A percentile compares a stretch with the other conserved stretches of the same genome.
Conservation (phyloP, 1,140 invertebrate genomes). For the Meloidogyne exigua region DNA sequence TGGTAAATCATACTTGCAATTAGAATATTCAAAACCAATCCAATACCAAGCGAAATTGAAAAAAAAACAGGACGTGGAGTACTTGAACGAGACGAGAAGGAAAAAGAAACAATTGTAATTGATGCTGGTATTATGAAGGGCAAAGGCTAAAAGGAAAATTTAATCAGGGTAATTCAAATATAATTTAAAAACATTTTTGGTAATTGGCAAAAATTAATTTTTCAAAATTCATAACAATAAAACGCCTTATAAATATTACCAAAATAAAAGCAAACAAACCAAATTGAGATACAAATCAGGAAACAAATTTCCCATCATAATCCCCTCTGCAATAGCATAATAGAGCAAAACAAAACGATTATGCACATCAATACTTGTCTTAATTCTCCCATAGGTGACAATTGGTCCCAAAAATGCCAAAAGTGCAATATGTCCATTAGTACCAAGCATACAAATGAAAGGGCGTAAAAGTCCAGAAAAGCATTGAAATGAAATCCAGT, state of each 20-base stretch:
- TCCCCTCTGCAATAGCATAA: not conserved
- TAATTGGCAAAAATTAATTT: too few relatives aligned
- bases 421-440: not conserved
- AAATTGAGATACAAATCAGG: not conserved
- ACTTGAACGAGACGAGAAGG: not conserved
- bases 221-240: too few relatives aligned
- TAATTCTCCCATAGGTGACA: not conserved
- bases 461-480: not conserved
- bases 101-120: not conserved
- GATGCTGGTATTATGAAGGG: not conserved
- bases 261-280: not conserved
- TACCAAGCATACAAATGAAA: not conserved
- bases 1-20: slow-evolving; percentile 1
- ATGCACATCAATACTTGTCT: not conserved
- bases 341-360: slow-evolving; percentile 2
- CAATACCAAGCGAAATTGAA: not conserved
- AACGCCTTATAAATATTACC: too few relatives aligned
- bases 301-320: not conserved
- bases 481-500: not conserved
- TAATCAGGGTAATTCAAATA: too few relatives aligned
- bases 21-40: not conserved
- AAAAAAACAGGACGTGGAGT: not conserved
- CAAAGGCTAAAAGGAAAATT: not conserved
- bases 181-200: too few relatives aligned
- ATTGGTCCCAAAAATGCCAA: not conserved